Base-by-base conservation (phyloP, 1,140 invertebrate species). In the Orussus abietinus region DNA sequence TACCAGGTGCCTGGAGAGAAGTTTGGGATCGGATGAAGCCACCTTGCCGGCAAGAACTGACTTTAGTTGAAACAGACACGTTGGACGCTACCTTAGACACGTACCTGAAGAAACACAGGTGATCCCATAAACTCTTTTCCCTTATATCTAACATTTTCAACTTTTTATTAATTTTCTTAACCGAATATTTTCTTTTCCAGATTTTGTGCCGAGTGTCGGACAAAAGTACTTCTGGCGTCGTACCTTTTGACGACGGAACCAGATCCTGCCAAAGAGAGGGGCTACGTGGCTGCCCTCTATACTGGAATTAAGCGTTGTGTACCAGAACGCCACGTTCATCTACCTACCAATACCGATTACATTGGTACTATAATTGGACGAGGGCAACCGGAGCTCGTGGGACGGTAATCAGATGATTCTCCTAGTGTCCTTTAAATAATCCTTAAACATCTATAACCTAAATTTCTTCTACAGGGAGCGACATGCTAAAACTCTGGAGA, bases 401-500 rank as follows among this genome's bases (percentile, higher is more conserved):
- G 88, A 49, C 86, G 80, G 80, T 82, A 71, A 55, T 20, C 28
- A 49, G 19, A 42, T 20, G 18, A 17, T 40, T 43, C 45, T 28
- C 19, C 10, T 17, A 4, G 3, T 34, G 5, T 17, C n/a, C 7
- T 26, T 17, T 49, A 26, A 46, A 34, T 45, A 21, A 13, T 46
- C 38, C 7, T 9, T 29, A 14, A 26, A 15, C 13, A 33, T 18
- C 32, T 34, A 43, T 32, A 26, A 33, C 59, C 59, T 42, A 28
- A 74, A 75, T 65, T 75, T 72, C 45, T 71, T n/a, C 50, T 32
- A 79, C 49, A 79, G 90, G 39, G 92, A 96, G 67, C 77, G 92
- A 36, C 92, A 96, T 72, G 92, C 92, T 1, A 96, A 95, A 74
- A 95, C 92, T 5, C 67, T 95, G 47, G 92, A 95, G 76, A 92